Conservation (phyloP, 92 coral and sea anemone species). For the Metridium senile region DNA sequence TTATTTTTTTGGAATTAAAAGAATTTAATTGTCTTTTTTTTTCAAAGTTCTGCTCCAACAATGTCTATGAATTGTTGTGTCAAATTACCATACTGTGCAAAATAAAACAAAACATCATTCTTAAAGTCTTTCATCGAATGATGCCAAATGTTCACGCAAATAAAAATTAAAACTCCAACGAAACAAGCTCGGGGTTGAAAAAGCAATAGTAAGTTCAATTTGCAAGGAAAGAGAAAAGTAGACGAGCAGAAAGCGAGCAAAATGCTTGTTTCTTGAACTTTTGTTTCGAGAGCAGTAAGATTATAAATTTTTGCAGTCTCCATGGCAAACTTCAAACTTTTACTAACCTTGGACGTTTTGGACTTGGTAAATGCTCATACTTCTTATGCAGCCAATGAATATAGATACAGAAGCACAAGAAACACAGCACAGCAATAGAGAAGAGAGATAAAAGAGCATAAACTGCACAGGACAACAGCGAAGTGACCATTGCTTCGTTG, state of each 20-base stretch:
- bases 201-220: neutral
- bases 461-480: neutral
- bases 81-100: too few species aligned
- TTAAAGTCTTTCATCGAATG: too few species aligned
- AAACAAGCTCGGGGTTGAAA: neutral
- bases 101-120: too few species aligned
- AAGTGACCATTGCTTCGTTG: neutral
- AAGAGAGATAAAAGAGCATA: neutral
- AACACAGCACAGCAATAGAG: conserved; percentile 7
- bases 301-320: neutral
- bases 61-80: too few species aligned
- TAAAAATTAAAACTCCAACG: neutral
- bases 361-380: conserved; percentile 24
- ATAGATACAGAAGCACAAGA: neutral
- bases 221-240: too few species aligned
- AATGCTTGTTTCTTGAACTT: too few species aligned
- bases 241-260: too few species aligned
- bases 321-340: neutral
- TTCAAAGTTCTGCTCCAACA: too few species aligned
- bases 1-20: too few species aligned
- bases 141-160: too few species aligned
- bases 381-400: neutral
- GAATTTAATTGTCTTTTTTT: too few species aligned
- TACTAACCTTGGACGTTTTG: conserved; percentile 25
- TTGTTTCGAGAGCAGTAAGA: too few species aligned